Conservation (phyloP, 1,140 invertebrate species). For the Chlorops oryzae region DNA sequence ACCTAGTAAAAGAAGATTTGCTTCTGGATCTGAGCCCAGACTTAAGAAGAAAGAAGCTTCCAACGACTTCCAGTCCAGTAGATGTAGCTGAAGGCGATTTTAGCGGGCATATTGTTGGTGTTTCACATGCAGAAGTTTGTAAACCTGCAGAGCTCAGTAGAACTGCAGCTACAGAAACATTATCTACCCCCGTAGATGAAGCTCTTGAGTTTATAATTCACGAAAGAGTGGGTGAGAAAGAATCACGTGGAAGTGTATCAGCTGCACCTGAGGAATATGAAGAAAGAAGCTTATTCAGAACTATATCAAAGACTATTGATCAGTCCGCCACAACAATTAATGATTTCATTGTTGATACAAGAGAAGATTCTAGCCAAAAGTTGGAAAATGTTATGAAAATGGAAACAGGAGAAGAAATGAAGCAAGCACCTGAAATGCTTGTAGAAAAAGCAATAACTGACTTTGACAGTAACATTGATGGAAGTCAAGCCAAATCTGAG, state of each 20-base stretch:
- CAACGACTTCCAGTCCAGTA: conserved; percentile 35
- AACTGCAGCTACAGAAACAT: conserved; percentile 21
- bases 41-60: too few species aligned
- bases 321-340: conserved; percentile 16
- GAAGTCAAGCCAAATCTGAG: too few species aligned
- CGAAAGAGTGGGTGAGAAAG: too few species aligned
- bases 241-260: too few species aligned
- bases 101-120: neutral
- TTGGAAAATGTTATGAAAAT: neutral
- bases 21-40: too few species aligned
- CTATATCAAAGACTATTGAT: neutral
- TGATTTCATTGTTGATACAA: conserved; percentile 2
- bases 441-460: neutral
- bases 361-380: neutral
- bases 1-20: too few species aligned
- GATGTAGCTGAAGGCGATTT: conserved; percentile 40
- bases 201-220: conserved; percentile 18
- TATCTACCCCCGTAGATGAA: conserved; percentile 38
- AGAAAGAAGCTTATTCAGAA: neutral
- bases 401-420: neutral
- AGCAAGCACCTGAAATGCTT: neutral
- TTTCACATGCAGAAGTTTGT: neutral
- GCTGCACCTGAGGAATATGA: too few species aligned
- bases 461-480: too few species aligned
- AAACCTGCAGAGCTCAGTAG: conserved; percentile 20